These are phyloP conservation scores for Phocides pigmalion DNA, from an alignment of 1,140 invertebrate genomes.

Conservation along the genomic window DNA sequence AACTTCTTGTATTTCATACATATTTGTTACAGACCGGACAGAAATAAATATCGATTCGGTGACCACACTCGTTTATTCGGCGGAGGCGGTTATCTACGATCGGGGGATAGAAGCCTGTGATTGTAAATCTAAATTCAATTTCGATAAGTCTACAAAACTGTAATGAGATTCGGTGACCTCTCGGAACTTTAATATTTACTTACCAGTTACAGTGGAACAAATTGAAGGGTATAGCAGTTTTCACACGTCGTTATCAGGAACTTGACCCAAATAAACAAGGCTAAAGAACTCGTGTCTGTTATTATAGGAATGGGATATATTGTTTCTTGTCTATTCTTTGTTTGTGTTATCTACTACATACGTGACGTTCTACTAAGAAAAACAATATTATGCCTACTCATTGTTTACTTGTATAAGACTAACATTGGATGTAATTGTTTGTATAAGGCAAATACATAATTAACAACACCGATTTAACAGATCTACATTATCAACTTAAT, in stretches of 20 bases:
- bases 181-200: conserved; percentile 20
- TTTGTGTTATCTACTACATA: too few species aligned
- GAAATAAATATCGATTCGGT: conserved; percentile 15
- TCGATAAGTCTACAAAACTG: conserved; percentile 32
- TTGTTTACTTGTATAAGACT: too few species aligned
- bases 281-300: neutral
- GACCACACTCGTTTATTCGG: conserved; percentile 14
- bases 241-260: conserved; percentile 13
- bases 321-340: conserved; percentile 6
- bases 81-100: conserved; percentile 16
- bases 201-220: conserved; percentile 21
- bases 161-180: conserved; percentile 31
- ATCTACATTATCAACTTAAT: too few species aligned
- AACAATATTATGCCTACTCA: too few species aligned
- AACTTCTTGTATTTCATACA: neutral
- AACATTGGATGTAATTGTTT: too few species aligned
- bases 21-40: neutral
- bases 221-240: conserved; percentile 10
- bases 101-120: conserved; percentile 17
- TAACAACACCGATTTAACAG: too few species aligned
- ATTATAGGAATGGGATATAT: neutral
- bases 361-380: too few species aligned
- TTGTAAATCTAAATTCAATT: conserved; percentile 37
- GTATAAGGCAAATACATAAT: too few species aligned
- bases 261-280: conserved; percentile 32